Percentiles rank a stretch among this genome's conserved stretches.
Conservation (phyloP, 2,113 vertebrate species). For the Coptodon bakossiorum region DNA sequence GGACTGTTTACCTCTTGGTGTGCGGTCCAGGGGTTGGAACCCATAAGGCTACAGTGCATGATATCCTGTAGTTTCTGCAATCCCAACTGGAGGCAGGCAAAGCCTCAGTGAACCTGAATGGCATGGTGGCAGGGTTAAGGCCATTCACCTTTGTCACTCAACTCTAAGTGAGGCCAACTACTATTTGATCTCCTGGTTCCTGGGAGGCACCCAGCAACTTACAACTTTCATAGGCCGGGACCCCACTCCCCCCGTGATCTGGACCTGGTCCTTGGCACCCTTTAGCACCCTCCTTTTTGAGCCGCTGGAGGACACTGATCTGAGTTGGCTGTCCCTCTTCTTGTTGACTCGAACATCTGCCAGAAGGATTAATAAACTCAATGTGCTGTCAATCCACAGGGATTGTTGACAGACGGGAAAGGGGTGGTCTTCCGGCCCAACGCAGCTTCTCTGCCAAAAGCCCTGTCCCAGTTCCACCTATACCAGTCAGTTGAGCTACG, state of each 20-base stretch:
- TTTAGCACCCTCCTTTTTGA: neutral
- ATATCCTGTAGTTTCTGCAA: neutral
- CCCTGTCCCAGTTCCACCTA: neutral
- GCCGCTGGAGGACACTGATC: neutral
- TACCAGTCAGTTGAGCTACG: neutral
- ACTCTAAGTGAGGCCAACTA: neutral
- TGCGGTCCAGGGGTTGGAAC: neutral
- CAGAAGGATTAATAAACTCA: neutral
- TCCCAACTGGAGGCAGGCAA: neutral
- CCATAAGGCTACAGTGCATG: neutral
- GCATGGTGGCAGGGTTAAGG: neutral
- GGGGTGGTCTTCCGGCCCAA: neutral
- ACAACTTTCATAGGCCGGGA: neutral
- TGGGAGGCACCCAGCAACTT: neutral
- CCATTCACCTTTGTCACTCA: neutral
- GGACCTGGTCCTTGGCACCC: neutral
- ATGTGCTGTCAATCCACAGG: neutral
- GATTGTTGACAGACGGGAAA: neutral
- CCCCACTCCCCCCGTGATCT: neutral
- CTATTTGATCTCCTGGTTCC: neutral
- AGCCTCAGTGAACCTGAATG: neutral
- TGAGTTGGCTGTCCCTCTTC: neutral
- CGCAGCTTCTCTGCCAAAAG: neutral
- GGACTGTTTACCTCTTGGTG: neutral
- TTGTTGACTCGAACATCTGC: neutral